A percentile compares a stretch with the other conserved stretches of the same genome.
Evolutionary conservation across 2,113 vertebrate species (phyloP).

Genomic region (Arothron firmamentum): DNA sequence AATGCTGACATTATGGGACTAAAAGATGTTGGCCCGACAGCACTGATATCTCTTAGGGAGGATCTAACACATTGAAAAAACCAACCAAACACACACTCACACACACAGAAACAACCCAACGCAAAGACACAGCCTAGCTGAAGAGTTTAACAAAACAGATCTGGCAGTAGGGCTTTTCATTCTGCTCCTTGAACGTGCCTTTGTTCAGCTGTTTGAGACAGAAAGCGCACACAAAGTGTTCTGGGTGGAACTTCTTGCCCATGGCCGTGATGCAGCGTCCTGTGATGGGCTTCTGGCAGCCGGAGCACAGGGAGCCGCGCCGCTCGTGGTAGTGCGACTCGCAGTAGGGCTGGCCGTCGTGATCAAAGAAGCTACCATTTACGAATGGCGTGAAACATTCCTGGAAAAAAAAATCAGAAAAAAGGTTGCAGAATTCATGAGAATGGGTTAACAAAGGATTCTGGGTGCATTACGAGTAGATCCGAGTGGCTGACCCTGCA

Average conservation of each 20-base stretch:
- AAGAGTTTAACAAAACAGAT: constrained; percentile 97
- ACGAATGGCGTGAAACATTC: constrained; percentile 96
- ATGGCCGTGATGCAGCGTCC: constrained; percentile 99
- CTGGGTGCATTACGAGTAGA: not conserved
- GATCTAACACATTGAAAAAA: too few relatives aligned
- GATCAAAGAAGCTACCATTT: constrained; percentile 98
- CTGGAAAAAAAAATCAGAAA: constrained; percentile 62
- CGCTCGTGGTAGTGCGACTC: constrained; percentile 96
- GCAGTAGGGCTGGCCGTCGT: constrained; percentile 95
- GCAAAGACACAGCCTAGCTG: constrained; percentile 75
- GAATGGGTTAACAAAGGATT: not conserved
- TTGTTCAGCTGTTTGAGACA: constrained; percentile 99
- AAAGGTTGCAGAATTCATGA: not conserved
- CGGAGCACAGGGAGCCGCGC: constrained; percentile 92
- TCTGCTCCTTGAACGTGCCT: constrained; percentile 99
- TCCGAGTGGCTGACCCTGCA: constrained; percentile 83
- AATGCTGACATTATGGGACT: too few relatives aligned
- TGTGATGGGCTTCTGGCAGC: constrained; percentile 98
- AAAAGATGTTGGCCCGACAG: too few relatives aligned
- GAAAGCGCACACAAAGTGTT: constrained; percentile 99
- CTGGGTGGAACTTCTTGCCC: constrained; percentile 97
- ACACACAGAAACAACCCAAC: constrained; percentile 5
- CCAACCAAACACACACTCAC: not conserved
- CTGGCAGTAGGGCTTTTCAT: constrained; percentile 98
- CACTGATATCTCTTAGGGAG: too few relatives aligned